Percentiles rank a stretch among this genome's conserved stretches.
Evolutionary conservation across 2,888 invertebrate species (phyloP).

Genomic region (Adineta ricciae): DNA sequence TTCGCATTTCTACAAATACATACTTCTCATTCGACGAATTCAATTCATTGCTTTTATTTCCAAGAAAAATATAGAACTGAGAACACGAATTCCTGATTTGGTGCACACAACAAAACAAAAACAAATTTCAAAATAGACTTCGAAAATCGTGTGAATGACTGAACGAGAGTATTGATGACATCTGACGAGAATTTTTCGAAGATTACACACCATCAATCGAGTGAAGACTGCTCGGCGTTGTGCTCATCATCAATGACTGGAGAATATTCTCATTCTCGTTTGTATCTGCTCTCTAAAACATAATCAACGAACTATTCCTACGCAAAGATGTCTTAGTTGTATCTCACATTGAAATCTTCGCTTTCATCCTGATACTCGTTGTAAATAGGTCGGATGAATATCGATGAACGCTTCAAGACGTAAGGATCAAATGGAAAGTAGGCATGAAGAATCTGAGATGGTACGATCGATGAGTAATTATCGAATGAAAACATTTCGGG

Average conservation of each 20-base stretch:
- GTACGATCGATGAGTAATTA: background rate
- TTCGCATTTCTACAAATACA: no score
- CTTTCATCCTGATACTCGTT: conserved; percentile 14
- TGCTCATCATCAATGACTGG: background rate
- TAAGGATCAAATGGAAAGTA: conserved; percentile 88
- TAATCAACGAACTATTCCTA: no score
- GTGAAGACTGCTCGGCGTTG: background rate
- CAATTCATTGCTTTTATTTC: background rate
- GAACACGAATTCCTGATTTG: background rate
- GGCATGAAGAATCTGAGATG: conserved; percentile 54
- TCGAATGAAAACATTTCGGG: conserved; percentile 35
- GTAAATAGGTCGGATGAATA: conserved; percentile 26
- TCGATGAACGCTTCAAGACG: conserved; percentile 58
- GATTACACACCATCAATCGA: background rate
- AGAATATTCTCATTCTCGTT: no score
- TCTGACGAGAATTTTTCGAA: background rate
- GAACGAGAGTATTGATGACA: background rate
- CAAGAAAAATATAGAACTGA: background rate
- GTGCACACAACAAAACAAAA: background rate
- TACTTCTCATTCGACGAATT: background rate
- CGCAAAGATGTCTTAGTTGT: no score
- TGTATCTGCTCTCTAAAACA: no score
- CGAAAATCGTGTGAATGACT: background rate
- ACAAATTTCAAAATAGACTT: background rate
- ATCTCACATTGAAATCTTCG: no score